Base-by-base conservation (phyloP, 1,140 invertebrate species). In the Bombus confusus region DNA sequence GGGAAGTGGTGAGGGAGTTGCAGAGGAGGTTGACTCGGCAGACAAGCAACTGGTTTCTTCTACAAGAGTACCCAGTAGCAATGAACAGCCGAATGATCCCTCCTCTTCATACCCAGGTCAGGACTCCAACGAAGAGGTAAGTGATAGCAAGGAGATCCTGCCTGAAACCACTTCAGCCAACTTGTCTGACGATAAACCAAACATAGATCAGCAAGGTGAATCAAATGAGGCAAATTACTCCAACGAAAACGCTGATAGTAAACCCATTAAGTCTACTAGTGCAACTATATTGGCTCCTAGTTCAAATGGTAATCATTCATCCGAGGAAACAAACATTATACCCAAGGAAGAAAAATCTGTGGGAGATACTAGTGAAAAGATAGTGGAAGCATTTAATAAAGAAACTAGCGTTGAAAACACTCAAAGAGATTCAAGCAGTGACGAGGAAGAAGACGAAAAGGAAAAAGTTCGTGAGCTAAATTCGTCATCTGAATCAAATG, bases 121-220 rank as follows among this genome's bases (percentile, higher is more conserved):
- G 94, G 94, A 92, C 87, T 93, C 93, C 91, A 92, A 92, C 86
- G 92, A 94, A 94, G 95, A 95, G 95, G 95, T 95, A 95, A 95
- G 95, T 95, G 94, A 95, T 94, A 92, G 91, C 92, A 95, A 95
- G 95, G 94, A 95, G 93, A 93, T 93, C 93, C 94, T 92, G 93
- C 91, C 94, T 89, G 93, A 94, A 93, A 93, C 92, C 92, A 93
- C 94, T 90, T 93, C 94, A 91, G 94, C 93, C 93, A 93, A 95
- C 92, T 94, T 90, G 94, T 95, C 94, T 95, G 95, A 95, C 92
- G 94, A 91, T 94, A 95, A 95, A 94, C 92, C 91, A 95, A 94
- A 95, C 94, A 93, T 94, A 95, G 95, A 95, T 95, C 93, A 88
- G 90, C 93, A 92, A 91, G 92, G 89, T 90, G 94, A 94, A 90